Evolutionary conservation across 2,113 vertebrate genomes (phyloP), one percentile per base, ranked within the genome.

Genomic region (Macquaria australasica): DNA sequence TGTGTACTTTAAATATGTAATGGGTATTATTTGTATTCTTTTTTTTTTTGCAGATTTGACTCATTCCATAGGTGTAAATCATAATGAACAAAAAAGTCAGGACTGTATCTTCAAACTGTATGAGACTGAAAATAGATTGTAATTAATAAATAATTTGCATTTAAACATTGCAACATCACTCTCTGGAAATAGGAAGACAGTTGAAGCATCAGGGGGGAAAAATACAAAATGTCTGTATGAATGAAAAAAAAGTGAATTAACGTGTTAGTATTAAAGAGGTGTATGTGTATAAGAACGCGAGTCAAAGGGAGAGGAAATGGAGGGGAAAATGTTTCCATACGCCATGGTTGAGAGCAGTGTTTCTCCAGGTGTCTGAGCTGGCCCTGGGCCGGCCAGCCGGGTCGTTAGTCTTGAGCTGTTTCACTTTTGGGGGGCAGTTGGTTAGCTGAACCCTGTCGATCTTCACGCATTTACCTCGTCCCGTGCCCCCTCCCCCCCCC

Each of bases 321-420:
- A 88, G 83, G 70, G 69, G 75, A 90, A 94, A 93, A 83, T 79
- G 90, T 90, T 95, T 90, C 93, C 91, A 91, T 94, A 87, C 80
- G 80, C 77, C 56, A 67, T n/a, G 86, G 86, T 83, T 87, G 88
- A 88, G 87, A 90, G 87, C 90, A 85, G 89, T 95, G 94, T 95
- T 95, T 93, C 92, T 92, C 85, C 95, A 95, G 93, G 93, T 96
- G 95, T 90, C 72, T 73, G 75, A 84, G 59, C 86, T 86, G 91
- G 91, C 87, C 74, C 59, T 78, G 59, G 45, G 70, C 89, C 48
- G 0, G 72, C 51, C 63, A 59, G 82, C 75, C 21, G 3, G 71
- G 74, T 90, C 25, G 23, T 88, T 87, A 76, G 85, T 89, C 58
- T 88, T 20, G 69, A 85, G 86, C 28, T 87, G 76, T 75, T 85